Conservation (phyloP, 2,113 vertebrate species). For the Erythrocebus patas region DNA sequence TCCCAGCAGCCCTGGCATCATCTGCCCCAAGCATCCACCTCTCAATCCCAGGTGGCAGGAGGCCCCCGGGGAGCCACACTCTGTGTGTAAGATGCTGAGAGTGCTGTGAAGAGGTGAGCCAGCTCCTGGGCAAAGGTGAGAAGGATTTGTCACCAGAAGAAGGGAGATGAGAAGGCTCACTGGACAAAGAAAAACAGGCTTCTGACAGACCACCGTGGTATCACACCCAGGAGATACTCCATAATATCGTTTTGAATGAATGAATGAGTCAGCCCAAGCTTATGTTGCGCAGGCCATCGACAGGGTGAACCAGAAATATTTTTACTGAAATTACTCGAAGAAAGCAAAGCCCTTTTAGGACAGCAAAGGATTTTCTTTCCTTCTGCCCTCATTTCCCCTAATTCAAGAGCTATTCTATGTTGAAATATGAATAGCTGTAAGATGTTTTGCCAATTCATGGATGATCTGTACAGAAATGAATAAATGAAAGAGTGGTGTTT, state of each 20-base stretch:
- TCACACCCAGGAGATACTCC: not conserved
- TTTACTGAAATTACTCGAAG: not conserved
- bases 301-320: not conserved
- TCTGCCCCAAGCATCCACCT: not conserved
- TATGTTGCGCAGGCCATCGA: not conserved
- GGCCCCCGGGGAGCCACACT: not conserved
- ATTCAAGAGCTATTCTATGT: not conserved
- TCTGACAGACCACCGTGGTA: too few relatives aligned
- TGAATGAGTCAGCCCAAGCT: not conserved
- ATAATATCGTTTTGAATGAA: not conserved
- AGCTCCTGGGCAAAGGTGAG: not conserved
- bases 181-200: not conserved
- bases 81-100: not conserved
- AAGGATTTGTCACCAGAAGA: not conserved
- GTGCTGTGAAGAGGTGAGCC: not conserved
- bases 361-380: not conserved
- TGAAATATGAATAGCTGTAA: not conserved
- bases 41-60: not conserved
- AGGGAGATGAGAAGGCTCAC: not conserved
- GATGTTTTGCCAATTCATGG: not conserved
- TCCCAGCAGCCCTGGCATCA: not conserved
- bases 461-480: not conserved
- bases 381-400: not conserved
- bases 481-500: not conserved
- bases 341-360: not conserved